These are phyloP conservation scores for Drosophila paranaensis DNA, from an alignment of 2,888 invertebrate species.

Conservation along the genomic window DNA sequence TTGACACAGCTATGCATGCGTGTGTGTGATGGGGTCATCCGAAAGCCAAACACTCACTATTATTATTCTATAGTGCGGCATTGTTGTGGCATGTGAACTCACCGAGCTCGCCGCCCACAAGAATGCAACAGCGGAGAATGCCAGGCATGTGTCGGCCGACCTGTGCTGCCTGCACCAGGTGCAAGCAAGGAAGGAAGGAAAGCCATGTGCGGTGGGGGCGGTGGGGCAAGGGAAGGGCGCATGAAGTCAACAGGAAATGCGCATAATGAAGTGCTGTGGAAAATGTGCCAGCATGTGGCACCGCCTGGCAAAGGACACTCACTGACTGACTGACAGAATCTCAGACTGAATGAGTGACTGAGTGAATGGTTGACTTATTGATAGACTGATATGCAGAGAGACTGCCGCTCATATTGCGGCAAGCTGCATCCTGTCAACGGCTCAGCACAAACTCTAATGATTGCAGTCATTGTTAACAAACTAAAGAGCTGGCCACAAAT, in stretches of 20 bases:
- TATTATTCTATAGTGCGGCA: constrained; percentile 56
- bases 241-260: constrained; percentile 48
- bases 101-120: constrained; percentile 41
- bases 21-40: constrained; percentile 44
- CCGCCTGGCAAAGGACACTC: constrained; percentile 26
- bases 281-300: constrained; percentile 63
- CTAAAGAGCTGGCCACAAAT: constrained; percentile 19
- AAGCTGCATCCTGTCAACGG: constrained; percentile 31
- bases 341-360: constrained; percentile 14
- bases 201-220: constrained; percentile 9
- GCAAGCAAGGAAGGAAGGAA: constrained; percentile 52
- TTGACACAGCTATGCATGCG: constrained; percentile 46
- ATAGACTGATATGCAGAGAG: constrained; percentile 12
- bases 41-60: constrained; percentile 25
- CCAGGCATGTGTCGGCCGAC: constrained; percentile 54
- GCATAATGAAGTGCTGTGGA: constrained; percentile 74
- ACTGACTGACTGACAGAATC: constrained; percentile 21
- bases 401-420: constrained; percentile 39
- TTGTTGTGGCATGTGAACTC: constrained; percentile 53
- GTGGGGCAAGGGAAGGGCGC: not conserved
- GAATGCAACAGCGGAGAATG: constrained; percentile 42
- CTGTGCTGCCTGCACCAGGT: constrained; percentile 7
- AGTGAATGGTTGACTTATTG: constrained; percentile 18
- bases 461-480: constrained; percentile 26
- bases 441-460: constrained; percentile 36